Conservation (phyloP, 2,113 vertebrate genomes). For the Anolis sagrei region DNA sequence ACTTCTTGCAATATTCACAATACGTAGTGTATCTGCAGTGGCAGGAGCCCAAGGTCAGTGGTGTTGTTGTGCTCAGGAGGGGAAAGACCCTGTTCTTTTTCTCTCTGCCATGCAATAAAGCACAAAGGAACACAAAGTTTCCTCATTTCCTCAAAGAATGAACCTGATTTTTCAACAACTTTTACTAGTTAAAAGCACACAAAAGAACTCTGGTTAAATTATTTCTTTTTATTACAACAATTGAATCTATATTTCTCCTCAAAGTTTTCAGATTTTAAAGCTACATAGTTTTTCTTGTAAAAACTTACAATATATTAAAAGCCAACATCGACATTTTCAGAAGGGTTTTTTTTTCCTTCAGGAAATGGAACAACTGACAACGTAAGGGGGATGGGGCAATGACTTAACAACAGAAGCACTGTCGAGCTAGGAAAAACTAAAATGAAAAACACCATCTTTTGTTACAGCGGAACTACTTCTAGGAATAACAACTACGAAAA, state of each 20-base stretch:
- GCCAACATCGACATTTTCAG: not conserved
- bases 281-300: not conserved
- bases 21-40: not conserved
- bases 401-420: not conserved
- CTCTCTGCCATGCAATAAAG: not conserved
- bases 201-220: not conserved
- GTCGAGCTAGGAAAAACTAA: not conserved
- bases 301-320: not conserved
- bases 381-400: not conserved
- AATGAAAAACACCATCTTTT: not conserved
- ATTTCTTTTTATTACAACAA: not conserved
- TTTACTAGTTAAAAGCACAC: not conserved
- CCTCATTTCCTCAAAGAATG: not conserved
- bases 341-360: too few relatives aligned
- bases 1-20: not conserved
- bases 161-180: not conserved
- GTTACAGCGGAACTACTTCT: not conserved
- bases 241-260: not conserved
- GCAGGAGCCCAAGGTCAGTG: not conserved
- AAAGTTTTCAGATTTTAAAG: not conserved
- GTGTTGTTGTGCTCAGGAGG: not conserved
- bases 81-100: not conserved
- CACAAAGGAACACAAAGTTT: not conserved
- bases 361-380: constrained; percentile 10
- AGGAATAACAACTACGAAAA: accelerated